Conservation (phyloP, 2,888 invertebrate genomes). For the Orgyia antiqua region DNA sequence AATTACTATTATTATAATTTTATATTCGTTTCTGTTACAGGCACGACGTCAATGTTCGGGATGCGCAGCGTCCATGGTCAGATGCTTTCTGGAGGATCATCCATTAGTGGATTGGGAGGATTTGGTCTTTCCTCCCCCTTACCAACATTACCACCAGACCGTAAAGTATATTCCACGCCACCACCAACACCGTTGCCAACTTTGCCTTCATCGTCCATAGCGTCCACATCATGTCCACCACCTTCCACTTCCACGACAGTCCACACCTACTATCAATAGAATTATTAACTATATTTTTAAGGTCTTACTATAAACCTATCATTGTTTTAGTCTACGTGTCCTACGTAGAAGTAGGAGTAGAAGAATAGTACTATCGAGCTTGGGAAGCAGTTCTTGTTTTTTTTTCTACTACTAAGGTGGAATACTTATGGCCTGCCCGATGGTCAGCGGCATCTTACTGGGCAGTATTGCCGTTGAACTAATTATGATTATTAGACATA, state of each 20-base stretch:
- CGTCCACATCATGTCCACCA: slow-evolving; percentile 61
- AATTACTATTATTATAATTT: background rate
- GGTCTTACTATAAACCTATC: no score
- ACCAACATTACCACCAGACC: slow-evolving; percentile 70
- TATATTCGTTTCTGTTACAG: slow-evolving; percentile 29
- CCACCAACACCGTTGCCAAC: slow-evolving; percentile 76
- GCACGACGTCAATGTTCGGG: slow-evolving; percentile 59
- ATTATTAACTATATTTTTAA: background rate
- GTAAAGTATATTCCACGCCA: slow-evolving; percentile 76
- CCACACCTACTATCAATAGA: slow-evolving; percentile 51
- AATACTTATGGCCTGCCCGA: no score
- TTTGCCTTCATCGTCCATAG: slow-evolving; percentile 56
- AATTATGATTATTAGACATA: no score
- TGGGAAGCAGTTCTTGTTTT: no score
- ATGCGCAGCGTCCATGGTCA: slow-evolving; percentile 65
- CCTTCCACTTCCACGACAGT: slow-evolving; percentile 50
- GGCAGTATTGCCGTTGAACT: no score
- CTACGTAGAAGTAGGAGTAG: no score
- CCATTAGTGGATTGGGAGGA: slow-evolving; percentile 51
- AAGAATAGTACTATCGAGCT: no score
- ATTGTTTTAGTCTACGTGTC: no score
- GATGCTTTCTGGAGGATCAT: slow-evolving; percentile 55
- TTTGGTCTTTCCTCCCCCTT: slow-evolving; percentile 61
- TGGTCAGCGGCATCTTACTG: no score
- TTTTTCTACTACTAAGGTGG: no score